Evolutionary conservation across 2,888 invertebrate species (phyloP).

Genomic region (Latrodectus elegans): DNA sequence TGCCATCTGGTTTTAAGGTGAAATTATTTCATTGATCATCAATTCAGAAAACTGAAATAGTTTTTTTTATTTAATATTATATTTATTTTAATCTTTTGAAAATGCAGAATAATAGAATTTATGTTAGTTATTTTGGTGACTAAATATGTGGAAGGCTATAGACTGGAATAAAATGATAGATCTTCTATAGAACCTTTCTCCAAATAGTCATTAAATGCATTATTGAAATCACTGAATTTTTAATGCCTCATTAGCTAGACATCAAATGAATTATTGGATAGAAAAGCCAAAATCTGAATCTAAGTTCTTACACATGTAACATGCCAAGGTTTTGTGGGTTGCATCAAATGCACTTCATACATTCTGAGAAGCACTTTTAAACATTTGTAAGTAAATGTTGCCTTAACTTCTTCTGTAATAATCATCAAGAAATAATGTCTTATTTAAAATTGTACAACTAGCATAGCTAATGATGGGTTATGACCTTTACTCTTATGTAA

Average conservation of each 20-base stretch:
- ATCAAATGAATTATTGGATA: conserved; percentile 83
- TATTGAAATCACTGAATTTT: conserved; percentile 88
- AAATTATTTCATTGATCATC: too few relatives aligned
- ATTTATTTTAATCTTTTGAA: too few relatives aligned
- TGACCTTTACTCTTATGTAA: too few relatives aligned
- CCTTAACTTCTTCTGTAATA: conserved; percentile 90
- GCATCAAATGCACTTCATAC: conserved; percentile 89
- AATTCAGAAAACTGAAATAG: too few relatives aligned
- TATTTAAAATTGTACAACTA: conserved; percentile 88
- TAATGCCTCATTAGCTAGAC: conserved; percentile 86
- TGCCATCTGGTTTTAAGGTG: too few relatives aligned
- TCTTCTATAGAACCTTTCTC: conserved; percentile 85
- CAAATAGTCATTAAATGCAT: conserved; percentile 84
- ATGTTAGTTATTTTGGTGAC: conserved; percentile 94
- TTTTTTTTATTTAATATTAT: too few relatives aligned
- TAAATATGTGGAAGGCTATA: conserved; percentile 97
- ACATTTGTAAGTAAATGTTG: conserved; percentile 89
- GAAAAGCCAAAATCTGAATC: conserved; percentile 84
- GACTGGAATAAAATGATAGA: conserved; percentile 87
- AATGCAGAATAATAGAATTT: conserved; percentile 81
- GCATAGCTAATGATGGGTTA: conserved; percentile 77
- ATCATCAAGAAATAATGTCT: conserved; percentile 92
- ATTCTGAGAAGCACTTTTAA: conserved; percentile 86
- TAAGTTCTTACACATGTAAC: conserved; percentile 87
- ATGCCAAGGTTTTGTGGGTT: conserved; percentile 91